Percentiles rank a stretch among this genome's conserved stretches.
Evolutionary conservation across 2,113 vertebrate genomes (phyloP).

Genomic region (Hucho hucho): DNA sequence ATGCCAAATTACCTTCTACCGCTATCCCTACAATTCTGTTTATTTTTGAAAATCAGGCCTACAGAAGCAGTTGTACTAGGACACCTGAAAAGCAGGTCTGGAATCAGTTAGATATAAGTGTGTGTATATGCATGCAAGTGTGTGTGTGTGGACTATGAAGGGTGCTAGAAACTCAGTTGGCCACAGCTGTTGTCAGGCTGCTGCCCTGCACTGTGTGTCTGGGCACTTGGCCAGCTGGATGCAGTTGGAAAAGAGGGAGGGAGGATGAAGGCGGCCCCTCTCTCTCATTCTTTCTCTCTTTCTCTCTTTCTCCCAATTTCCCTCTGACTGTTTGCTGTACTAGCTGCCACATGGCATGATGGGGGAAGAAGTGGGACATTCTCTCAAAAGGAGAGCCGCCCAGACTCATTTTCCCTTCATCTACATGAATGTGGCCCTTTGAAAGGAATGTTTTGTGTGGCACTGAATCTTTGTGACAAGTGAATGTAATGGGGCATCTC

Average conservation of each 20-base stretch:
- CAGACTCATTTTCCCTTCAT: slow-evolving; percentile 33
- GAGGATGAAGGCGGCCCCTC: not conserved
- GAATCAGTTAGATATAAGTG: not conserved
- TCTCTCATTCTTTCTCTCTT: slow-evolving; percentile 4
- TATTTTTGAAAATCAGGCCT: too few relatives aligned
- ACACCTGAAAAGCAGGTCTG: too few relatives aligned
- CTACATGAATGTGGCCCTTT: slow-evolving; percentile 55
- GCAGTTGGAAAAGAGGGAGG: slow-evolving; percentile 14
- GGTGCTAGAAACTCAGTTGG: not conserved
- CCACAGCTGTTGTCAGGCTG: slow-evolving; percentile 49
- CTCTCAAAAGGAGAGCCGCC: slow-evolving; percentile 24
- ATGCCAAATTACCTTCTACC: too few relatives aligned
- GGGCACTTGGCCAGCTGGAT: slow-evolving; percentile 51
- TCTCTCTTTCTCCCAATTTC: slow-evolving; percentile 2
- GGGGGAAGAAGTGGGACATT: slow-evolving; percentile 46
- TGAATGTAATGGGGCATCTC: slow-evolving; percentile 53
- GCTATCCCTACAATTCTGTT: too few relatives aligned
- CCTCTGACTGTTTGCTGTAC: slow-evolving; percentile 3
- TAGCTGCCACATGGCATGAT: slow-evolving; percentile 33
- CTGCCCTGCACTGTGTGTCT: slow-evolving; percentile 34
- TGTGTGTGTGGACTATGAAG: not conserved
- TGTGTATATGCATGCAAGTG: slow-evolving; percentile 1
- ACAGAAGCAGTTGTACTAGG: too few relatives aligned
- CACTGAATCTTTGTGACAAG: slow-evolving; percentile 24
- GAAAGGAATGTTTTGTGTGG: slow-evolving; percentile 45